phyloP scores from a whole-genome alignment of 2,797 vertebrate species.

The Ptychobarbus kaznakovi region DNA sequence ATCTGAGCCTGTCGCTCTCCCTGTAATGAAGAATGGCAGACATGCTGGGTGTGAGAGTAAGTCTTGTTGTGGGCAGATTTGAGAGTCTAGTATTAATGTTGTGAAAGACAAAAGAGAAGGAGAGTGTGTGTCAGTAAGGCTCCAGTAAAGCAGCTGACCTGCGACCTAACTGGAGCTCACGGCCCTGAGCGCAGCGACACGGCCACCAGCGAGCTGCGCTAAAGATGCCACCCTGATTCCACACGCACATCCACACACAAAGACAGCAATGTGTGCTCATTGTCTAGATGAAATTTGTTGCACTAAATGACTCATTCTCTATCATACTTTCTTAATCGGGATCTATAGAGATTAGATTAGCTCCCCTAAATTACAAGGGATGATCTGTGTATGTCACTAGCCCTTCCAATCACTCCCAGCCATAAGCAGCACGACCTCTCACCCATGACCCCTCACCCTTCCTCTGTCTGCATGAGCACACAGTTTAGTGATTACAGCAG shows the following conservation, averaged over 20 bases:
- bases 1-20: conserved; percentile 14
- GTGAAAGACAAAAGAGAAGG: conserved; percentile 29
- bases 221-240: conserved; percentile 24
- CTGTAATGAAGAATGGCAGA: conserved; percentile 42
- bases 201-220: conserved; percentile 7
- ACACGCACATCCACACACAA: conserved; percentile 36
- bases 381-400: conserved; percentile 76
- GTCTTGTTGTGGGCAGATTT: conserved; percentile 35
- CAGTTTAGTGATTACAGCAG: conserved; percentile 52
- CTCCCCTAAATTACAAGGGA: conserved; percentile 76
- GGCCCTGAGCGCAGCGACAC: conserved; percentile 21
- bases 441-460: conserved; percentile 76
- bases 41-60: conserved; percentile 28
- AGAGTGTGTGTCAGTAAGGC: conserved; percentile 38
- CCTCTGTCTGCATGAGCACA: conserved; percentile 59
- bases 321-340: conserved; percentile 18
- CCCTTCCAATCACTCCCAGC: conserved; percentile 75
- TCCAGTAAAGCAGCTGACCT: conserved; percentile 44
- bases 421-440: conserved; percentile 76
- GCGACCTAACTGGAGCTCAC: conserved; percentile 16
- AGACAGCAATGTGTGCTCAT: conserved; percentile 54
- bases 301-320: conserved; percentile 1
- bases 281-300: conserved; percentile 60
- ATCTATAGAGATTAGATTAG: conserved; percentile 81
- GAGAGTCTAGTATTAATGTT: conserved; percentile 32